phyloP scores from a whole-genome alignment of 53 echinoderm and acorn worm genomes.

The Echinometra lucunter region DNA sequence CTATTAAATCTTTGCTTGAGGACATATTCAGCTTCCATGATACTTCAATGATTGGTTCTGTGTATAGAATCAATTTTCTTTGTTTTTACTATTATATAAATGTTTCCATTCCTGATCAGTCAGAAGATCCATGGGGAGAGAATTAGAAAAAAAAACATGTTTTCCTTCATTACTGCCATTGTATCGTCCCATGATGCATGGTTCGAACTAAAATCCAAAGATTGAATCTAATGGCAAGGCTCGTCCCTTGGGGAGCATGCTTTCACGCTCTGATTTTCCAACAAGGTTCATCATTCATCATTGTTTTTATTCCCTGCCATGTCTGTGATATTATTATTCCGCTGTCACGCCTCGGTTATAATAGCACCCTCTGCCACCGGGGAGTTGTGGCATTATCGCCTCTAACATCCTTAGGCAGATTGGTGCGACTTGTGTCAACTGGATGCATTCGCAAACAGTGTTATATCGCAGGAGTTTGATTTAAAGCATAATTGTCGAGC shows the following conservation, averaged over 20 bases:
- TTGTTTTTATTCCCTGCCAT: slow-evolving; percentile 7
- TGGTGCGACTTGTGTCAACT: background rate
- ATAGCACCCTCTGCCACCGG: background rate
- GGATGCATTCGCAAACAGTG: background rate
- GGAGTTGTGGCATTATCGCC: slow-evolving; percentile 28
- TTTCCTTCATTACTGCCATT: background rate
- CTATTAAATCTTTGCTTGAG: background rate
- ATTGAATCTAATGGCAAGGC: background rate
- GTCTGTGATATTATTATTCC: slow-evolving; percentile 35
- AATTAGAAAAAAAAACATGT: background rate
- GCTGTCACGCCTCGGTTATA: slow-evolving; percentile 18
- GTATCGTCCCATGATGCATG: background rate
- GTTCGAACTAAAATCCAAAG: background rate
- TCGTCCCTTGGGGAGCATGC: background rate
- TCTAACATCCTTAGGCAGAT: background rate
- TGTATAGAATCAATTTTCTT: background rate
- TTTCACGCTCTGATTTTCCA: background rate
- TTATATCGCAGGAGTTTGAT: background rate
- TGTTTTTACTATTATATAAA: too few relatives aligned
- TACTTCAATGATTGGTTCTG: background rate
- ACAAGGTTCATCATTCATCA: slow-evolving; percentile 9
- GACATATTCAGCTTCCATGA: background rate
- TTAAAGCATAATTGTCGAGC: background rate
- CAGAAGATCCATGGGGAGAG: background rate
- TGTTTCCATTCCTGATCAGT: background rate